These are phyloP conservation scores for Pseudochirops cupreus DNA, from an alignment of 2,797 vertebrate species.

Conservation along the genomic window DNA sequence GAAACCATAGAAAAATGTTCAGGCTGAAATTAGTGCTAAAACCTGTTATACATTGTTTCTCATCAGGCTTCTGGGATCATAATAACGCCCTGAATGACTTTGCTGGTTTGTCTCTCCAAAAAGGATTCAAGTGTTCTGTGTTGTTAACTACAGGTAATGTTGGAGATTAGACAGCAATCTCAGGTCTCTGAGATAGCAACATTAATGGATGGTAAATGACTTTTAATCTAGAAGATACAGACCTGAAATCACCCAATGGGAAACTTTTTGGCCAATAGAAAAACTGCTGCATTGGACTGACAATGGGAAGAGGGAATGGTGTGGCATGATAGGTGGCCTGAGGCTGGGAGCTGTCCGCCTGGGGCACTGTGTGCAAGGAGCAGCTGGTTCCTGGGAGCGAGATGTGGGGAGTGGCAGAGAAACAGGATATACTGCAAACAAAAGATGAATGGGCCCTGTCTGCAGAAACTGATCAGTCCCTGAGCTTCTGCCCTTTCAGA, in stretches of 20 bases:
- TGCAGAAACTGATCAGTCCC: background rate
- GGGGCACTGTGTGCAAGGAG: background rate
- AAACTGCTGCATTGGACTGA: background rate
- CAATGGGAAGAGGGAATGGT: background rate
- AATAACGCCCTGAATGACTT: constrained; percentile 32
- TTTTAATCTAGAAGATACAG: background rate
- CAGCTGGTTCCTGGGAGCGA: background rate
- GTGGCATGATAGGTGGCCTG: background rate
- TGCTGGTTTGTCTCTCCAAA: constrained; percentile 56
- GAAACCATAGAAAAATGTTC: constrained; percentile 63
- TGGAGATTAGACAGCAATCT: background rate
- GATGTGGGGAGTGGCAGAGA: background rate
- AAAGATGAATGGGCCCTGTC: background rate
- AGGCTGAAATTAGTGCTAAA: constrained; percentile 71
- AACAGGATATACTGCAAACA: background rate
- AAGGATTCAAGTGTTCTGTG: constrained; percentile 1
- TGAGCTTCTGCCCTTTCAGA: background rate
- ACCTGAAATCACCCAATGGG: background rate
- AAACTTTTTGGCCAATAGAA: background rate
- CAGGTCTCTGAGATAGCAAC: background rate
- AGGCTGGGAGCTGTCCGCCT: background rate
- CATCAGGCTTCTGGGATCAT: background rate
- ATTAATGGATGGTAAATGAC: background rate
- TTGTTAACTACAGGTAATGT: constrained; percentile 26
- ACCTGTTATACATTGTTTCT: constrained; percentile 24